phyloP scores from a whole-genome alignment of 2,888 invertebrate genomes.

The Spilarctia lutea region DNA sequence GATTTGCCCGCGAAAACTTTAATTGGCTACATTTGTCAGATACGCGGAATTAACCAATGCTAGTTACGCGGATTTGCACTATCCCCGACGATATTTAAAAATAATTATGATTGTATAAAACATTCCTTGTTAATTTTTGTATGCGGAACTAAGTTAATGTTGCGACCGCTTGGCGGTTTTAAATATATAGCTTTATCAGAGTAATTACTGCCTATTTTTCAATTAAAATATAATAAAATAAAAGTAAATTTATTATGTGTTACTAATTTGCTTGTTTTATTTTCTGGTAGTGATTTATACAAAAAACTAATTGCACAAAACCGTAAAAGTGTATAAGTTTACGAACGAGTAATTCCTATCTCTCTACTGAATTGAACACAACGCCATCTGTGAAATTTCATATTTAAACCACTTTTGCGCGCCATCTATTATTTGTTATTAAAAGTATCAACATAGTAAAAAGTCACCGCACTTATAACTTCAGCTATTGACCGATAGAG shows the following conservation, averaged over 20 bases:
- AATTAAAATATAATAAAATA: conserved; percentile 58
- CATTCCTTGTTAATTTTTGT: conserved; percentile 14
- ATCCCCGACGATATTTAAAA: no score
- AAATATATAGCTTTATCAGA: conserved; percentile 41
- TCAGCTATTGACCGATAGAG: conserved; percentile 36
- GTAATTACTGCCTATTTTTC: conserved; percentile 31
- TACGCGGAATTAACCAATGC: no score
- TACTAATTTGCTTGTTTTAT: conserved; percentile 46
- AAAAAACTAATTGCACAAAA: neutral
- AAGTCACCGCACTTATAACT: neutral
- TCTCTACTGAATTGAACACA: neutral
- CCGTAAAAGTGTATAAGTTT: neutral
- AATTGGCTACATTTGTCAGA: no score
- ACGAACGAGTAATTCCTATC: neutral
- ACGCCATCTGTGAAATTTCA: neutral
- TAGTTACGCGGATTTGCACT: no score
- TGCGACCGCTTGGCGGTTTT: conserved; percentile 43
- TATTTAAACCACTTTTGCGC: neutral
- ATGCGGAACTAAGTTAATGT: conserved; percentile 15
- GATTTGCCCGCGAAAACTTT: no score
- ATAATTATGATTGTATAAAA: no score
- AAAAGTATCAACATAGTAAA: neutral
- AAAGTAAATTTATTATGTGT: conserved; percentile 66
- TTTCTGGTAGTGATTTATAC: conserved; percentile 9
- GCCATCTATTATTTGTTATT: neutral